Evolutionary conservation across 1,140 invertebrate species (phyloP).

Genomic region (Laupala kohalensis): DNA sequence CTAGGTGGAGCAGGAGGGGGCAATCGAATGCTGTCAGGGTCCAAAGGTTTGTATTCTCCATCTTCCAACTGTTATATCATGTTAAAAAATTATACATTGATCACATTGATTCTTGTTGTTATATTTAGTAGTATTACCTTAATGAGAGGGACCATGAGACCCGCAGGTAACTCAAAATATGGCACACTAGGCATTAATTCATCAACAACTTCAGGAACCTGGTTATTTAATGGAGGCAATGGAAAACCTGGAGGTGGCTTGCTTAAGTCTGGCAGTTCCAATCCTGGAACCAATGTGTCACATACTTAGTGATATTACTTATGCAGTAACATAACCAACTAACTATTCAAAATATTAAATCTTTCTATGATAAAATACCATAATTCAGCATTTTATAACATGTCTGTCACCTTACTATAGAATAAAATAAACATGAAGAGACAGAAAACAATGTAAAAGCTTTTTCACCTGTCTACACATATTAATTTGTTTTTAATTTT

Average conservation of each 20-base stretch:
- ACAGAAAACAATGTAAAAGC: too few species aligned
- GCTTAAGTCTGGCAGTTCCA: slow-evolving; percentile 59
- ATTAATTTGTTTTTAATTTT: too few species aligned
- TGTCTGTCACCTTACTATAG: too few species aligned
- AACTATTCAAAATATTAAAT: too few species aligned
- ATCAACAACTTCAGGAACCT: slow-evolving; percentile 35
- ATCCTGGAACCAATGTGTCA: too few species aligned
- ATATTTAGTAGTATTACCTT: slow-evolving; percentile 40
- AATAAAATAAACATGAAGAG: too few species aligned
- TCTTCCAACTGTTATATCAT: slow-evolving; percentile 58
- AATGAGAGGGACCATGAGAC: slow-evolving; percentile 86
- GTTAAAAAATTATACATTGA: background rate
- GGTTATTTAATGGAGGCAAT: slow-evolving; percentile 33
- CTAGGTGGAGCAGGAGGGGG: slow-evolving; percentile 87
- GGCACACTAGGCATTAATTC: slow-evolving; percentile 80
- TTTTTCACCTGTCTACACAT: too few species aligned
- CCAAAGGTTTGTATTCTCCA: slow-evolving; percentile 73
- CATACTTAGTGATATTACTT: too few species aligned
- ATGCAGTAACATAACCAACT: background rate
- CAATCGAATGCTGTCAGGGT: slow-evolving; percentile 77
- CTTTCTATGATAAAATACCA: too few species aligned
- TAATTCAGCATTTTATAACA: too few species aligned
- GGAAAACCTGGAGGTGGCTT: slow-evolving; percentile 73
- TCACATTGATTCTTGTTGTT: background rate
- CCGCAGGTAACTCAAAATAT: slow-evolving; percentile 92